phyloP scores from a whole-genome alignment of 2,113 vertebrate genomes.

The Monopterus albus region DNA sequence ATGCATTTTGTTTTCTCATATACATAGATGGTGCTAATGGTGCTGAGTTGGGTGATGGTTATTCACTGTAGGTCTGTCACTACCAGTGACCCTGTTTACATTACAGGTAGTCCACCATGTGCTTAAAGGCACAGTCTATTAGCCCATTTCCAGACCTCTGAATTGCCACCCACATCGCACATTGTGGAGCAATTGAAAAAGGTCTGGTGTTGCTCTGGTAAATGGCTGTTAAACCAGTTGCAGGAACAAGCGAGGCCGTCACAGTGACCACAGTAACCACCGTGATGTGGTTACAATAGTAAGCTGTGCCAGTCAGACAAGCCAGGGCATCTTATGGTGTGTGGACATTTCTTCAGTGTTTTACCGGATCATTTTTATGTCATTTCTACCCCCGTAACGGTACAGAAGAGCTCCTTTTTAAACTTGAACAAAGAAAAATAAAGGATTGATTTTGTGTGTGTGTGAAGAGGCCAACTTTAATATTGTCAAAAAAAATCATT shows the following conservation, averaged over 20 bases:
- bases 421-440: neutral
- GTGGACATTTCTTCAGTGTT: neutral
- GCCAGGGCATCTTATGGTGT: neutral
- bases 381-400: neutral
- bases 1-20: neutral
- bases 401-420: neutral
- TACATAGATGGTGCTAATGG: neutral
- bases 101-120: neutral
- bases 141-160: conserved; percentile 1
- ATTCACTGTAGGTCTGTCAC: neutral
- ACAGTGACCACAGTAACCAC: too few relatives aligned
- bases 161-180: conserved; percentile 5
- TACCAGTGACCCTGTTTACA: neutral
- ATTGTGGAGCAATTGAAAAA: conserved; percentile 1
- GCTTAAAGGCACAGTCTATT: neutral
- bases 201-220: conserved; percentile 2
- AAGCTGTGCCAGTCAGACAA: conserved; percentile 4
- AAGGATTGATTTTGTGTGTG: neutral
- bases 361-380: neutral
- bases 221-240: neutral
- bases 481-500: neutral
- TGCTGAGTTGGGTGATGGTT: neutral
- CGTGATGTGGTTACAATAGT: neutral
- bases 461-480: neutral
- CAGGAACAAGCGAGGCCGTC: neutral